Percentiles rank a stretch among this genome's conserved stretches.
phyloP scores from a whole-genome alignment of 2,113 vertebrate species.

The Hyperoodon ampullatus region DNA sequence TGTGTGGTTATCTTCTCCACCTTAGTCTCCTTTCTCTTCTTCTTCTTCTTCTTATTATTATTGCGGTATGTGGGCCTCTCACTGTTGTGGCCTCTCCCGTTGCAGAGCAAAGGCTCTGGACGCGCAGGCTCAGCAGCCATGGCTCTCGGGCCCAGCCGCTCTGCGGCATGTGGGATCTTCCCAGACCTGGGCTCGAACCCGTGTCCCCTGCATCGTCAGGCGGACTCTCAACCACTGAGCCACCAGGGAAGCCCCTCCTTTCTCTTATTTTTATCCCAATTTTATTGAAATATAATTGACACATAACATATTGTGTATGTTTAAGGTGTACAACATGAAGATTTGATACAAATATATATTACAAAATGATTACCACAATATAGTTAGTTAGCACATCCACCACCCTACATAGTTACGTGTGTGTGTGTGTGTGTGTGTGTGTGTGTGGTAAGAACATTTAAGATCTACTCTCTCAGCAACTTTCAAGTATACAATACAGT shows the following conservation, averaged over 20 bases:
- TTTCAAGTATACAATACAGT: neutral
- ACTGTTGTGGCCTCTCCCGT: too few species aligned
- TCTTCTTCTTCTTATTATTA: too few species aligned
- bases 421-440: neutral
- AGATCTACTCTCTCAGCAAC: neutral
- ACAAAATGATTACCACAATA: neutral
- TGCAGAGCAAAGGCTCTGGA: too few species aligned
- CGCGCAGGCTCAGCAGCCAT: too few species aligned
- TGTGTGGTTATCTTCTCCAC: slow-evolving; percentile 67
- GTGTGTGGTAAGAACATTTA: neutral
- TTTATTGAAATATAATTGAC: neutral
- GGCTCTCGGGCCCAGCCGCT: too few species aligned
- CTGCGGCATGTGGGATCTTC: too few species aligned
- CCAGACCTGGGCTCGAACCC: too few species aligned
- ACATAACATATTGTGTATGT: neutral
- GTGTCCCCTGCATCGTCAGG: too few species aligned
- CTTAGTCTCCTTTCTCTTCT: slow-evolving; percentile 35
- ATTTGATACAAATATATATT: neutral
- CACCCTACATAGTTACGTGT: neutral
- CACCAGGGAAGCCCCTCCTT: neutral
- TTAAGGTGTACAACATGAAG: neutral
- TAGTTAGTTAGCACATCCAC: neutral
- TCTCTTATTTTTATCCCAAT: neutral
- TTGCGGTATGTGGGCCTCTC: too few species aligned
- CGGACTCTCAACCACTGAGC: too few species aligned